These are phyloP conservation scores for Macrobrachium nipponense DNA, from an alignment of 1,140 invertebrate genomes.

Conservation along the genomic window DNA sequence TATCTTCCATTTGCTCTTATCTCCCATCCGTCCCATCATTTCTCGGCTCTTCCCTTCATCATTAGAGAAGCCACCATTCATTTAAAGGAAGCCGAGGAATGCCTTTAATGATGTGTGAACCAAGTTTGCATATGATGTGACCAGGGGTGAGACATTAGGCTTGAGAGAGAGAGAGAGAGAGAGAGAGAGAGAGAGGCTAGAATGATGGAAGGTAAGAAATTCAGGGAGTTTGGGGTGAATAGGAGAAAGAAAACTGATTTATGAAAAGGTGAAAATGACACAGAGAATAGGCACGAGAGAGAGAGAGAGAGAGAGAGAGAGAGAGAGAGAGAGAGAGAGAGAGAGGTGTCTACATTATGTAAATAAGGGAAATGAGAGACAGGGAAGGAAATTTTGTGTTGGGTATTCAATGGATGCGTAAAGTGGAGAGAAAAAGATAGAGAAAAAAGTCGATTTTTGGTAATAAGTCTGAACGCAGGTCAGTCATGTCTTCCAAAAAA, in stretches of 20 bases:
- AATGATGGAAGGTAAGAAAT: neutral
- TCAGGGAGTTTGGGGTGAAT: neutral
- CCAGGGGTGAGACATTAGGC: neutral
- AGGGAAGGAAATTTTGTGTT: neutral
- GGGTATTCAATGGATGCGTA: neutral
- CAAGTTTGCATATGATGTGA: constrained; percentile 1
- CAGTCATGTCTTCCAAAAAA: too few relatives aligned
- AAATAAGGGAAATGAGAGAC: constrained; percentile 3
- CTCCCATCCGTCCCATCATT: constrained; percentile 12
- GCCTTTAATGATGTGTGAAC: constrained; percentile 25
- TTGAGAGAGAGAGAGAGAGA: neutral
- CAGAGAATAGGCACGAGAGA: neutral
- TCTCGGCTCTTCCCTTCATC: neutral
- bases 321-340: constrained; percentile 10
- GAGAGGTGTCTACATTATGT: neutral
- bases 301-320: neutral
- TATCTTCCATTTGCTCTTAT: neutral
- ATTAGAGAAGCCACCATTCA: constrained; percentile 20
- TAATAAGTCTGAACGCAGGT: neutral
- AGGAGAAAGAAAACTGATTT: neutral
- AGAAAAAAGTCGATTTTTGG: neutral
- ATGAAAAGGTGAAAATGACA: too few relatives aligned
- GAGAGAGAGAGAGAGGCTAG: neutral
- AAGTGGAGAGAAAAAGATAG: constrained; percentile 26
- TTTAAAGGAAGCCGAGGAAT: constrained; percentile 17